phyloP scores from a whole-genome alignment of 2,113 vertebrate genomes.

The Manacus vitellinus region DNA sequence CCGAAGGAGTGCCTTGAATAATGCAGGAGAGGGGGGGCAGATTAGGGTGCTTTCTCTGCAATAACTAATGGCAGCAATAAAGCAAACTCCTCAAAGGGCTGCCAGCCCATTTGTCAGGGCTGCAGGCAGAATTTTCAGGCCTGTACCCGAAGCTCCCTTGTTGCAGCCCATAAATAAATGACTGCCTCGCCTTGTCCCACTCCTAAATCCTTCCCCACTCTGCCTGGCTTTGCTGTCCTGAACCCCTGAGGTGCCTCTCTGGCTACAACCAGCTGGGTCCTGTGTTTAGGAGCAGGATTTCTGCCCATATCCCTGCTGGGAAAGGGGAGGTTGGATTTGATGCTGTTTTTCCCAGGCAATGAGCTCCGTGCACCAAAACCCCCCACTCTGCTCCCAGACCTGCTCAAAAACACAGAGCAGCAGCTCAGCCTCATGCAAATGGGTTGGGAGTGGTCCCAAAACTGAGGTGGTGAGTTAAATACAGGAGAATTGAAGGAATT shows the following conservation, averaged over 20 bases:
- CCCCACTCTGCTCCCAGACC: neutral
- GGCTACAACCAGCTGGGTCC: neutral
- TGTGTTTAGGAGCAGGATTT: neutral
- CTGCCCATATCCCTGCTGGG: neutral
- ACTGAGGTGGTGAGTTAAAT: neutral
- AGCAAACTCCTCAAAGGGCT: neutral
- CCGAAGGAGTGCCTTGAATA: neutral
- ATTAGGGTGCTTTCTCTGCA: neutral
- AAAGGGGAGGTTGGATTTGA: accelerated
- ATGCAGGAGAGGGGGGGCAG: neutral
- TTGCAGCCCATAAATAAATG: neutral
- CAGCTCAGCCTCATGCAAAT: neutral
- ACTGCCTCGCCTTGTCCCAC: accelerated
- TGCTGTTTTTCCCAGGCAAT: neutral
- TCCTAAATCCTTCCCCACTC: neutral
- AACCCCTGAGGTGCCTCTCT: neutral
- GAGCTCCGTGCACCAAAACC: neutral
- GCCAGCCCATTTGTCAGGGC: neutral
- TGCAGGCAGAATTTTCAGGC: neutral
- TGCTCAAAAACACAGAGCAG: neutral
- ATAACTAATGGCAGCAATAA: slow-evolving; percentile 1
- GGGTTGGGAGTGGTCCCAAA: neutral
- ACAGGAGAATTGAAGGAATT: neutral
- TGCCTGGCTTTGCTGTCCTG: neutral
- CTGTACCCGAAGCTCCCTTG: neutral